A percentile compares a stretch with the other conserved stretches of the same genome.
These are phyloP conservation scores for Sterrhoptilus dennistouni DNA, from an alignment of 2,113 vertebrate genomes.

Conservation along the genomic window DNA sequence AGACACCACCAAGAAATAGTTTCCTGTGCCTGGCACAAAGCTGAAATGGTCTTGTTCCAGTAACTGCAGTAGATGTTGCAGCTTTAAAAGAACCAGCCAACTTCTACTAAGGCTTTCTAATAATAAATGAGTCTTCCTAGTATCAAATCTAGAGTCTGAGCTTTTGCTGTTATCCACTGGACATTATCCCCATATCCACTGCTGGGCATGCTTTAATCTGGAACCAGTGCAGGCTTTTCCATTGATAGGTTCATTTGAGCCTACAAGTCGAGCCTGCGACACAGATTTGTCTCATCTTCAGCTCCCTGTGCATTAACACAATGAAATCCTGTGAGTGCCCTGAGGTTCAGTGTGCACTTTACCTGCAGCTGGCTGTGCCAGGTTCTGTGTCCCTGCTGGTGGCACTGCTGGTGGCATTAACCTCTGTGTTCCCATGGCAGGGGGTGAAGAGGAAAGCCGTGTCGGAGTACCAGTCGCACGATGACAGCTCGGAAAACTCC, in stretches of 20 bases:
- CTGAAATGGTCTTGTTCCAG: background rate
- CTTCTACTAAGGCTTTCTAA: background rate
- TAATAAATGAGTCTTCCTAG: background rate
- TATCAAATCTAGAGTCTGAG: background rate
- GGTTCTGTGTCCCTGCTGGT: background rate
- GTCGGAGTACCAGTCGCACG: slow-evolving; percentile 76
- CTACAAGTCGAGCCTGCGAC: background rate
- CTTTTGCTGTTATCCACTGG: background rate
- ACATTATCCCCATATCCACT: background rate
- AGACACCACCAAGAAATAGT: background rate
- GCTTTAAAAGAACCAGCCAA: background rate
- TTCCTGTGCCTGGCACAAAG: background rate
- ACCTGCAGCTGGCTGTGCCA: background rate
- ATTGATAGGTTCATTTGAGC: background rate
- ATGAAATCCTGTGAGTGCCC: background rate
- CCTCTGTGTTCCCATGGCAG: slow-evolving; percentile 67
- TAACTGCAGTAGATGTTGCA: background rate
- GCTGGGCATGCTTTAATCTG: background rate
- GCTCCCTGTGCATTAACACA: rapidly evolving
- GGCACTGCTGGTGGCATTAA: background rate
- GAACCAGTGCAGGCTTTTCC: background rate
- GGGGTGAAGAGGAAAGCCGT: slow-evolving; percentile 87
- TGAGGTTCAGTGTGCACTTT: background rate
- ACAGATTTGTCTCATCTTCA: background rate
- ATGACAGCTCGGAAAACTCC: slow-evolving; percentile 73